Evolutionary conservation across 1,140 invertebrate species (phyloP), one percentile per base, ranked within the genome.

Genomic region (Drosophila guanche): DNA sequence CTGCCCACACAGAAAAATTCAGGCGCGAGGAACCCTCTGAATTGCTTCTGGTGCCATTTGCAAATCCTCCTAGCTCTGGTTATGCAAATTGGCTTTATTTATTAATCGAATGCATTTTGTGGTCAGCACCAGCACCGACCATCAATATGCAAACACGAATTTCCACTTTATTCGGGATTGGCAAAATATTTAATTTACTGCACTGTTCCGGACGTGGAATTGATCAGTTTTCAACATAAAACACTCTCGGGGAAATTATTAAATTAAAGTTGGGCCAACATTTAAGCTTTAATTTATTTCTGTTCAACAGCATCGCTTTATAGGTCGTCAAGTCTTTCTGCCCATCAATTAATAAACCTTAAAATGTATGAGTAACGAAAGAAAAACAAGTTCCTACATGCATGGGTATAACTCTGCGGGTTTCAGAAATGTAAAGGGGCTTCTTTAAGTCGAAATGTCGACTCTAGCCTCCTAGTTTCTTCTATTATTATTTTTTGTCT

Each of bases 1-100:
- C 51, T 56, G 58, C 40, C 20, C 40, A 37, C 25, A 43, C 5
- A 60, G 40, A 50, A 33, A 37, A 33, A 51, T 51, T 47, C 23
- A 42, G 23, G 22, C 25, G 27, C 55, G 20, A 16, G 7, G 20
- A 43, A 52, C 20, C 50, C 16, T 52, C n/a, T 52, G 27, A 12
- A 23, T 27, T 20, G 29, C 14, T 50, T 29, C 10, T 46, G 25
- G 16, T 43, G 33, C 20, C 53, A 53, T 74, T 52, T 45, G 52
- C 47, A 63, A 47, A 43, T 20, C 33, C 57, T 58, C 42, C 52
- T 22, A 40, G 42, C 29, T 58, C 22, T 37, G 42, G 52, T 14
- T 74, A 75, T 74, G 70, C 71, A 75, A 75, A 75, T 74, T 74
- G 70, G 40, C 47, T 74, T 73, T 74, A 74, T 73, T 74, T 74